These are phyloP conservation scores for Sarcophaga rosellei DNA, from an alignment of 2,888 invertebrate genomes.

Conservation along the genomic window DNA sequence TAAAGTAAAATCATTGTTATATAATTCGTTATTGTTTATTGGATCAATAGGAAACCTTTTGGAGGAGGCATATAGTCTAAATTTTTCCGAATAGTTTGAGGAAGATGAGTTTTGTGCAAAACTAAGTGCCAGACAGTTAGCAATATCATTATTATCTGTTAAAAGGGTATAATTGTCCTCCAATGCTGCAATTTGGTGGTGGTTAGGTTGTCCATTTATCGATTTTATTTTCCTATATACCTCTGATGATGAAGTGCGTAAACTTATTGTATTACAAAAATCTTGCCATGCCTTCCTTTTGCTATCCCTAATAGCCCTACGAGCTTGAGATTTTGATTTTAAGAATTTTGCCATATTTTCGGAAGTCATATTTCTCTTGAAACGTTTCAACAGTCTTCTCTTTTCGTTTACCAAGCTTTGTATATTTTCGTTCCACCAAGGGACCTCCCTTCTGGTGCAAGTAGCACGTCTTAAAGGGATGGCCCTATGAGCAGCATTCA, in stretches of 20 bases:
- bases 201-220: no score
- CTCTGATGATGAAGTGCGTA: not conserved
- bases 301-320: not conserved
- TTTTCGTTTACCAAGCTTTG: no score
- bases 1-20: constrained; percentile 17
- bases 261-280: constrained; percentile 14
- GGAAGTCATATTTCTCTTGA: not conserved
- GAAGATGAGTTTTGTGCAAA: constrained; percentile 46
- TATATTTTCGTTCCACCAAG: no score
- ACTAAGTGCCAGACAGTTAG: no score
- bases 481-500: no score
- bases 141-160: constrained; percentile 16
- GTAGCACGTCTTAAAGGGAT: no score
- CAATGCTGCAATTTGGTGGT: no score
- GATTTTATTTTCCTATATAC: no score
- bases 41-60: not conserved
- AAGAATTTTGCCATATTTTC: not conserved
- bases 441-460: no score
- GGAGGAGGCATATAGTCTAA: constrained; percentile 3
- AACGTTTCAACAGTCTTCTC: constrained; percentile 1
- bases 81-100: constrained; percentile 5
- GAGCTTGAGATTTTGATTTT: not conserved
- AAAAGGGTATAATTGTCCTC: no score
- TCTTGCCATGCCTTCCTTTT: not conserved
- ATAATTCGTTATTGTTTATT: constrained; percentile 16